A percentile compares a stretch with the other conserved stretches of the same genome.
phyloP scores from a whole-genome alignment of 2,113 vertebrate genomes.

The Ovis canadensis region DNA sequence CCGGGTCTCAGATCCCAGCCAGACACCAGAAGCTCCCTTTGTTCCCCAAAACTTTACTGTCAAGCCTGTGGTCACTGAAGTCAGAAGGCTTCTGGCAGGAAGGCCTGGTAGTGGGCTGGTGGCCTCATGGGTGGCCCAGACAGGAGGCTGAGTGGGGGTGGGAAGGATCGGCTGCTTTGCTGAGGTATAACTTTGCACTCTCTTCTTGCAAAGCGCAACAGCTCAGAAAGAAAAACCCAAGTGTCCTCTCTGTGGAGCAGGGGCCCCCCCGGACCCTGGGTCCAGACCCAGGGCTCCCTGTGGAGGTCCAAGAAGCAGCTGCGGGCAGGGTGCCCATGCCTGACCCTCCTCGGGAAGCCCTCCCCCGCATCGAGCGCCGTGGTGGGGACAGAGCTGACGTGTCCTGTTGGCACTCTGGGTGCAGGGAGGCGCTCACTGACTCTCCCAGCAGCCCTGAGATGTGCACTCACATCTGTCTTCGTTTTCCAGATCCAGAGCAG shows the following conservation, averaged over 20 bases:
- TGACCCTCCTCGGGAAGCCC: background rate
- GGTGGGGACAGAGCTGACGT: rapidly evolving
- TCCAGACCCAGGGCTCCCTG: background rate
- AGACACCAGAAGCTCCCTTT: background rate
- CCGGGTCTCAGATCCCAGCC: background rate
- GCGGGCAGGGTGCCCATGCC: background rate
- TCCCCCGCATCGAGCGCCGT: rapidly evolving
- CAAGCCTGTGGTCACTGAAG: background rate
- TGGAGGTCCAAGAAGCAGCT: background rate
- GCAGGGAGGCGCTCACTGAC: rapidly evolving
- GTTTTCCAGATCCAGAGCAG: background rate
- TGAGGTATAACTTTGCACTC: background rate
- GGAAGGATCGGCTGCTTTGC: background rate
- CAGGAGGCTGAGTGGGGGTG: background rate
- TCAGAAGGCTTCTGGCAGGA: background rate
- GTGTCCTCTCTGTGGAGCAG: background rate
- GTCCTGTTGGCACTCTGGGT: no score
- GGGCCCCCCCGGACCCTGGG: background rate
- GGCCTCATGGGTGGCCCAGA: background rate
- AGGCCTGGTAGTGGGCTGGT: background rate
- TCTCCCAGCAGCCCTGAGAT: background rate
- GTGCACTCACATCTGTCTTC: rapidly evolving
- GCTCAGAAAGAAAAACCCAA: background rate
- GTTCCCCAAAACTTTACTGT: background rate
- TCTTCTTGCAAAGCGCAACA: background rate